phyloP scores from a whole-genome alignment of 2,113 vertebrate genomes.

The Tachysurus fulvidraco region DNA sequence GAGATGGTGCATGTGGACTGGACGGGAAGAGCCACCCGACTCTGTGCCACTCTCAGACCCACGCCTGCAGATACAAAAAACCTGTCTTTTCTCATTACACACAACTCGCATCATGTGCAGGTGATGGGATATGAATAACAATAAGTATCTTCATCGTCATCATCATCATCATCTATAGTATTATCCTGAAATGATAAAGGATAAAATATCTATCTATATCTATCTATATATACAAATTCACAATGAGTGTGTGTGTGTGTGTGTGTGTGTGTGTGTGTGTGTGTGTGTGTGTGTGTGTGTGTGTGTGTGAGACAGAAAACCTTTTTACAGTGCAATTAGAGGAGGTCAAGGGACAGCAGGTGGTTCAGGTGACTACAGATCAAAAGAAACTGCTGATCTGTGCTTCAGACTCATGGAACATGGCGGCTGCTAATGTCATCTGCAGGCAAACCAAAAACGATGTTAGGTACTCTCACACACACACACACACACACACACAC shows the following conservation, averaged over 20 bases:
- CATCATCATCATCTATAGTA: neutral
- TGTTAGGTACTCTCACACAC: neutral
- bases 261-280: constrained; percentile 19
- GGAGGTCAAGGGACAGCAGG: neutral
- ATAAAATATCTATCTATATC: neutral
- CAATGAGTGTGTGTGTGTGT: no score
- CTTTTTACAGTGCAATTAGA: neutral
- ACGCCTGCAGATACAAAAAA: constrained; percentile 64
- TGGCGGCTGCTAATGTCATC: neutral
- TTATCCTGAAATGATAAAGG: no score
- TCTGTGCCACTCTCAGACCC: constrained; percentile 80
- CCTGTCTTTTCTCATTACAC: constrained; percentile 68
- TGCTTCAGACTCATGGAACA: constrained; percentile 1
- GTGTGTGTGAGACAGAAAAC: neutral
- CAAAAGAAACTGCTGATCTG: neutral
- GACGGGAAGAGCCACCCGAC: constrained; percentile 53
- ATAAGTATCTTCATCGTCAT: neutral
- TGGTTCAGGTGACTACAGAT: neutral
- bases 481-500: no score
- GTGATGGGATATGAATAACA: constrained; percentile 40
- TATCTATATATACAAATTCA: no score
- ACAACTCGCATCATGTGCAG: constrained; percentile 31
- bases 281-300: constrained; percentile 9
- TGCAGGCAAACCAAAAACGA: neutral
- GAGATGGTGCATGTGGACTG: constrained; percentile 63